Base-by-base conservation (phyloP, 2,888 invertebrate genomes). In the Pristionchus exspectatus region DNA sequence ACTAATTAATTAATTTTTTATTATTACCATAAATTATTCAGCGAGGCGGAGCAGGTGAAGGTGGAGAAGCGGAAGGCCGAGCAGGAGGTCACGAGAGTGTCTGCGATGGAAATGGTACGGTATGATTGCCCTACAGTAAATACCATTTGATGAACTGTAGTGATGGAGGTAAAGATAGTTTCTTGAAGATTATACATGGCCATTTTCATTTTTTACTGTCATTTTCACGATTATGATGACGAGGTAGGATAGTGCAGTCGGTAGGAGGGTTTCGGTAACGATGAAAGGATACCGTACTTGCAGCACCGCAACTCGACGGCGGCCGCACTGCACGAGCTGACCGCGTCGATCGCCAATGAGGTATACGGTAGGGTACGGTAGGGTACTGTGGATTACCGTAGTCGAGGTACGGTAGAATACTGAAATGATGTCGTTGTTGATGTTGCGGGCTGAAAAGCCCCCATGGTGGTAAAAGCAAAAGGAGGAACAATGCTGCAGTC, bases 41-140 rank as follows among this genome's bases (percentile, higher is more conserved):
- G 87, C 83, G 90, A 91, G 50, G 66, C 44, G 27, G 74, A 90
- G 86, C 54, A 44, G 33, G 24, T 50, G 44, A 33, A 88, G 50
- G 83, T 86, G 50, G 87, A 89, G 54, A 54, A 87, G 63, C 38
- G 69, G 21, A 38, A 69, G 44, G 44, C 54, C 16, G 87, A 87
- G 50, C 44, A 50, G 87, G 66, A 87, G 27, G 12, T 87, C 0
- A 69, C 69, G 30, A 38, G 50, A 16, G 21, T 27, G 1, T 27
- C 38, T 3, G 87, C 87, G 16, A 44, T 27, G 69, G 50, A 87
- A 24, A 87, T 87, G 66, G 87, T 87, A 56, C 54, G 30, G 56
- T 56, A 56, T 2, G 44, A n/a, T n/a, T n/a, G n/a, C n/a, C n/a
- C n/a, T n/a, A n/a, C n/a, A n/a, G n/a, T n/a, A n/a, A n/a, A n/a